Percentiles rank a stretch among this genome's conserved stretches.
Evolutionary conservation across 2,113 vertebrate genomes (phyloP).

Genomic region (Amphilophus citrinellus): DNA sequence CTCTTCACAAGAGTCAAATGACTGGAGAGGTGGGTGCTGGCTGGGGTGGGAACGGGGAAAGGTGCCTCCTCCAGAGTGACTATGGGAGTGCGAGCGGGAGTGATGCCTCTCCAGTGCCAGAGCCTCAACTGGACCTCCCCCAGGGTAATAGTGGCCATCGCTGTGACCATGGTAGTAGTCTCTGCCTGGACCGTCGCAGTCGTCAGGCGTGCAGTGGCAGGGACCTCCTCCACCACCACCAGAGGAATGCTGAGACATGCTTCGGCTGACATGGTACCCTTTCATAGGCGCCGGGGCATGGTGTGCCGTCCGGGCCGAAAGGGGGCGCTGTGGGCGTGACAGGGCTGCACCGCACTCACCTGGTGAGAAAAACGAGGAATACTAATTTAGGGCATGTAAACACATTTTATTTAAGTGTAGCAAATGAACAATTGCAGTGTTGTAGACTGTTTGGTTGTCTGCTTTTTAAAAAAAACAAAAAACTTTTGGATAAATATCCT

Average conservation of each 20-base stretch:
- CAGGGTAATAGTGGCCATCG: constrained; percentile 88
- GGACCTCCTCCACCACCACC: constrained; percentile 80
- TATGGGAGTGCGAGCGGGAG: constrained; percentile 75
- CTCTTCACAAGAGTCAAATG: constrained; percentile 95
- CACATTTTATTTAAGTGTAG: neutral
- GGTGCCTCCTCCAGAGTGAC: constrained; percentile 88
- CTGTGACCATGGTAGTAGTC: constrained; percentile 88
- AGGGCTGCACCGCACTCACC: constrained; percentile 83
- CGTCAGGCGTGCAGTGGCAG: constrained; percentile 90
- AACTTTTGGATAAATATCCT: neutral
- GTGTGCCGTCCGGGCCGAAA: constrained; percentile 85
- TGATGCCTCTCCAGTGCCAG: constrained; percentile 83
- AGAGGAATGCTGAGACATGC: constrained; percentile 89
- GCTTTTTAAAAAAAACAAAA: neutral
- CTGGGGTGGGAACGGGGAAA: constrained; percentile 95
- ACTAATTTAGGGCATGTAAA: neutral
- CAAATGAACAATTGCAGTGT: neutral
- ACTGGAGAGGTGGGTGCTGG: constrained; percentile 86
- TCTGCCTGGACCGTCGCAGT: constrained; percentile 81
- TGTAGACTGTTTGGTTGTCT: neutral
- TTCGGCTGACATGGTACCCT: constrained; percentile 97
- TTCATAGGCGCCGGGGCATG: constrained; percentile 91
- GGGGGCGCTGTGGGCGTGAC: constrained; percentile 86
- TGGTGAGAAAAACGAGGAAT: constrained; percentile 38
- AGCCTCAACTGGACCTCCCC: constrained; percentile 87